Percentiles rank a stretch among this genome's conserved stretches.
phyloP scores from a whole-genome alignment of 2,797 vertebrate species.

The Eurystomus glaucurus region DNA sequence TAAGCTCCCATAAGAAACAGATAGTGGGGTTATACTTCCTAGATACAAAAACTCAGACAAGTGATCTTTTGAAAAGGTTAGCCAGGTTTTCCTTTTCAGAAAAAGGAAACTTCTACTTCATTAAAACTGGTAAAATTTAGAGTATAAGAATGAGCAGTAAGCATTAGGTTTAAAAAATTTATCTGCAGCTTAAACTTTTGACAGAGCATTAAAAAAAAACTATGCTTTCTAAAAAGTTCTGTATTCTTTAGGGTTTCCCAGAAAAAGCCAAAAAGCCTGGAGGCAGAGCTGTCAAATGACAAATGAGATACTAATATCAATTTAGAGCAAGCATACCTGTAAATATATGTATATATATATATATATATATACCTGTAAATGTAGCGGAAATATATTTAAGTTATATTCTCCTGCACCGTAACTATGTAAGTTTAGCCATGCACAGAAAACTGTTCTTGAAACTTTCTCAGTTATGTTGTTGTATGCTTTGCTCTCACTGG shows the following conservation, averaged over 20 bases:
- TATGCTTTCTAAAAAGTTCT: not conserved
- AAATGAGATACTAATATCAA: not conserved
- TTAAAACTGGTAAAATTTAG: not conserved
- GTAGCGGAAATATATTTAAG: not conserved
- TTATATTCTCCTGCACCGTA: not conserved
- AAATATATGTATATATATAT: too few species aligned
- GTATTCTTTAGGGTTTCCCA: not conserved
- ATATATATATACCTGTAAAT: too few species aligned
- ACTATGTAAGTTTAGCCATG: not conserved
- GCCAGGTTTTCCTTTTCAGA: not conserved
- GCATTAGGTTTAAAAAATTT: not conserved
- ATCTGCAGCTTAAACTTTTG: not conserved
- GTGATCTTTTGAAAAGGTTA: not conserved
- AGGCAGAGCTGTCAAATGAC: not conserved
- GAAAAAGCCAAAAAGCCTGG: not conserved
- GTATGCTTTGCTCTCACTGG: not conserved
- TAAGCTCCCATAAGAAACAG: not conserved
- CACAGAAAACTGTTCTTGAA: not conserved
- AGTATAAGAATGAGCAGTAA: not conserved
- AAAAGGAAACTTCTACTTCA: not conserved
- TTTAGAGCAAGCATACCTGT: not conserved
- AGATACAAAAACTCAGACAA: not conserved
- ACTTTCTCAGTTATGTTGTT: not conserved
- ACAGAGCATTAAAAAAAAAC: not conserved
- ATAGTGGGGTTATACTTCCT: not conserved